Evolutionary conservation across 1,140 invertebrate species (phyloP).

Genomic region (Drosophila pseudoananassae): DNA sequence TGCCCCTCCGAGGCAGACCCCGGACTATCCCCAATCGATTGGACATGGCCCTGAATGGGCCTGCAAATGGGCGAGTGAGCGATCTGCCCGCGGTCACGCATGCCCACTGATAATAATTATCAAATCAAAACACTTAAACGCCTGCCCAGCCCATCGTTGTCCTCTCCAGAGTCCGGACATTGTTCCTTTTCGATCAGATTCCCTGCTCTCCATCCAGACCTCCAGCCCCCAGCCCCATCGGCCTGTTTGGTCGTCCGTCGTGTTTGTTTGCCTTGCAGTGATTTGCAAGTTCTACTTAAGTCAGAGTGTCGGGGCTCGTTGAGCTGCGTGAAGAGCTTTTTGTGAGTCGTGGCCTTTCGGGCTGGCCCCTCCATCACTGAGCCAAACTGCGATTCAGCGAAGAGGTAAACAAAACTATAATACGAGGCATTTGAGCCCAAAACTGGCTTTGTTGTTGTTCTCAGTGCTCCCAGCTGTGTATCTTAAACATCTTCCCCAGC

Average conservation of each 20-base stretch:
- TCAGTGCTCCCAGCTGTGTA: constrained; percentile 14
- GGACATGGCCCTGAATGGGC: constrained; percentile 40
- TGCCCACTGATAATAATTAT: constrained; percentile 83
- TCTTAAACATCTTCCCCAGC: constrained; percentile 28
- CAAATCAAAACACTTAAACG: constrained; percentile 84
- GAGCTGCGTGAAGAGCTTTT: constrained; percentile 65
- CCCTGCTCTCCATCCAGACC: background rate
- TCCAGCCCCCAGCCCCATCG: background rate
- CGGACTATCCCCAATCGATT: constrained; percentile 73
- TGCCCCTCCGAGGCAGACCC: background rate
- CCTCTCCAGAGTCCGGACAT: constrained; percentile 6
- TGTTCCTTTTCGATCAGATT: constrained; percentile 8
- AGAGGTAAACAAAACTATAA: background rate
- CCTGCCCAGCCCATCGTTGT: constrained; percentile 64
- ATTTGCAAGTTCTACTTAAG: constrained; percentile 81
- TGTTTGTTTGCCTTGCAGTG: constrained; percentile 79
- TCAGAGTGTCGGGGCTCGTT: constrained; percentile 62
- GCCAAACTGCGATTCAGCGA: background rate
- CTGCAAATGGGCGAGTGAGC: background rate
- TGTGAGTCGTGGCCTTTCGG: constrained; percentile 55
- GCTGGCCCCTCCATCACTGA: constrained; percentile 18
- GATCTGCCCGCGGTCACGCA: constrained; percentile 70
- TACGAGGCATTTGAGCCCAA: too few relatives aligned
- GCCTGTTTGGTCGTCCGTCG: constrained; percentile 42
- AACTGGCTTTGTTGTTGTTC: background rate